Evolutionary conservation across 2,888 invertebrate species (phyloP).

Genomic region (Idaea straminata): DNA sequence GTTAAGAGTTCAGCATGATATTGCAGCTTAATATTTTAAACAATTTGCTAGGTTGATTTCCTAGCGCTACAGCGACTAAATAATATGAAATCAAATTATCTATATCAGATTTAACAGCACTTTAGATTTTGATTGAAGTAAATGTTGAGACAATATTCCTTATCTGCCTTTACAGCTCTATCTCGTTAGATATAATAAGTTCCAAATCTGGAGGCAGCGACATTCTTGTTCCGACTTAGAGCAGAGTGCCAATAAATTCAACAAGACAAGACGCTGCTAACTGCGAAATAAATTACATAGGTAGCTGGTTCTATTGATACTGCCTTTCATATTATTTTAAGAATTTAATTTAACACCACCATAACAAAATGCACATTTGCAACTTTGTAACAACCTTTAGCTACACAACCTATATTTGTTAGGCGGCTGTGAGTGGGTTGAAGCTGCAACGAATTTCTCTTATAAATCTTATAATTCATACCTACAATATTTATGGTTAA

Average conservation of each 20-base stretch:
- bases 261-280: constrained; percentile 35
- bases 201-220: constrained; percentile 65
- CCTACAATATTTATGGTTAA: not conserved
- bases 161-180: constrained; percentile 54
- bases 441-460: not conserved
- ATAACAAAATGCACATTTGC: not conserved
- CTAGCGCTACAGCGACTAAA: no score
- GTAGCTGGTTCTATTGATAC: constrained; percentile 17
- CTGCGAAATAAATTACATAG: constrained; percentile 21
- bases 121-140: constrained; percentile 20
- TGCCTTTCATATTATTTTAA: not conserved
- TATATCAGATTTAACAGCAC: not conserved
- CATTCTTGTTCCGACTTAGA: constrained; percentile 54
- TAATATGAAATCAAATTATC: not conserved
- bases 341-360: not conserved
- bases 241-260: constrained; percentile 39
- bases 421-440: not conserved
- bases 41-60: not conserved
- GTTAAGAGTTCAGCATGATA: not conserved
- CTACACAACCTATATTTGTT: not conserved
- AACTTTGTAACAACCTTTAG: not conserved
- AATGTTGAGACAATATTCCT: constrained; percentile 43
- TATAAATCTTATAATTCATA: not conserved
- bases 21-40: not conserved
- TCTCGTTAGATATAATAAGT: constrained; percentile 69